Evolutionary conservation across 2,797 vertebrate genomes (phyloP).

Genomic region (Acanthiza pusilla): DNA sequence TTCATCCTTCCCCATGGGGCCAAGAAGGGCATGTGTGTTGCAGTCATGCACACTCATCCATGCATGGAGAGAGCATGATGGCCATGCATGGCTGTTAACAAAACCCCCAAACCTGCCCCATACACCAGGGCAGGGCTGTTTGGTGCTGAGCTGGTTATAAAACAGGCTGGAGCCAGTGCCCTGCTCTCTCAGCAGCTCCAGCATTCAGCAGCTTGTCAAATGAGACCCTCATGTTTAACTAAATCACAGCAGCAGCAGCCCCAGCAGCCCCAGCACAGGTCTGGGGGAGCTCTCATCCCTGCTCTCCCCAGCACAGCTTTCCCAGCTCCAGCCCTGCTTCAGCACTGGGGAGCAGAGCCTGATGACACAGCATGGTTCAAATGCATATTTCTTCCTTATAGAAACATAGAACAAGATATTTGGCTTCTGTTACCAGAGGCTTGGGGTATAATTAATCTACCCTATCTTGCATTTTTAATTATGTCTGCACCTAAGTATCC

Average conservation of each 20-base stretch:
- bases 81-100: neutral
- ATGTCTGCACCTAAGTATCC: neutral
- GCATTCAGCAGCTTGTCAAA: neutral
- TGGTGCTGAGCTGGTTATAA: neutral
- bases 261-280: rapidly evolving
- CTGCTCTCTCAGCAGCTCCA: neutral
- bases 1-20: neutral
- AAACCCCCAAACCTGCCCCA: neutral
- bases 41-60: neutral
- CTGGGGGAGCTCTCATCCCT: rapidly evolving
- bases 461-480: constrained; percentile 35
- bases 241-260: neutral
- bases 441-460: constrained; percentile 21
- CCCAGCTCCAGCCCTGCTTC: neutral
- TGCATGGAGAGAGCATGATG: neutral
- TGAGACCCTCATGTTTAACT: neutral
- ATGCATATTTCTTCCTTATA: constrained; percentile 28
- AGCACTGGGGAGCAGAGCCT: neutral
- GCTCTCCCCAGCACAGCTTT: rapidly evolving
- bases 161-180: neutral
- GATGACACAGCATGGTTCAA: neutral
- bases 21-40: neutral
- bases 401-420: neutral
- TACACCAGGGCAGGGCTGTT: neutral
- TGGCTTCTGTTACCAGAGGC: constrained; percentile 5